A percentile compares a stretch with the other conserved stretches of the same genome.
Conservation (phyloP, 2,113 vertebrate genomes). For the Leptocoma aspasia region DNA sequence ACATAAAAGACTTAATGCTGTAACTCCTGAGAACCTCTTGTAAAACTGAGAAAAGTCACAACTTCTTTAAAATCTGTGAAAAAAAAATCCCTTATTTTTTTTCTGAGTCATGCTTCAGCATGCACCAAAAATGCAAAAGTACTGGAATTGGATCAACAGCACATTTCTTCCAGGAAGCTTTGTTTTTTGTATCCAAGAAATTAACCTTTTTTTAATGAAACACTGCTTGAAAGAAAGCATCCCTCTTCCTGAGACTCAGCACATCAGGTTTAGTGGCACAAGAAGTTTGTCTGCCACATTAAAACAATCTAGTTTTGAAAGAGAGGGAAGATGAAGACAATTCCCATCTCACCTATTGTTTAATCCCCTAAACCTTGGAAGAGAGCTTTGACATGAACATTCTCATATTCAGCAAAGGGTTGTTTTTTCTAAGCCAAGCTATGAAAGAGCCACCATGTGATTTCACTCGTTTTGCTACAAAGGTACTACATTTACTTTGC, state of each 20-base stretch:
- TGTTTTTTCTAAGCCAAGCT: neutral
- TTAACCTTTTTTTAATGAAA: constrained; percentile 34
- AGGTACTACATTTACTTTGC: neutral
- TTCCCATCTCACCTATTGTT: neutral
- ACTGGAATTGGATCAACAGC: constrained; percentile 32
- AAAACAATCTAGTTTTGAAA: neutral
- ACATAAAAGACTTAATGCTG: neutral
- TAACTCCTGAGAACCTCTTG: constrained; percentile 24
- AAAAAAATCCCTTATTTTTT: constrained; percentile 2
- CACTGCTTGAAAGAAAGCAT: constrained; percentile 11
- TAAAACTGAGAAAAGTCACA: constrained; percentile 40
- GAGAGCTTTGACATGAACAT: neutral
- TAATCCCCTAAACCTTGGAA: neutral
- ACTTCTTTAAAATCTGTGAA: neutral
- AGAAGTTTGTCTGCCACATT: neutral
- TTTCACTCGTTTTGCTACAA: neutral
- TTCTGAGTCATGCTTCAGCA: neutral
- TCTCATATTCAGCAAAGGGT: neutral
- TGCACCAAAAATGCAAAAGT: constrained; percentile 8
- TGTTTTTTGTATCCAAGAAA: constrained; percentile 10
- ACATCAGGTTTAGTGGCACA: neutral
- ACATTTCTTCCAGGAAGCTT: neutral
- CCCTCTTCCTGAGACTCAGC: neutral
- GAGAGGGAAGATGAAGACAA: neutral
- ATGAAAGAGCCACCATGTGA: neutral